Base-by-base conservation (phyloP, 2,113 vertebrate genomes). In the Zosterops borbonicus region DNA sequence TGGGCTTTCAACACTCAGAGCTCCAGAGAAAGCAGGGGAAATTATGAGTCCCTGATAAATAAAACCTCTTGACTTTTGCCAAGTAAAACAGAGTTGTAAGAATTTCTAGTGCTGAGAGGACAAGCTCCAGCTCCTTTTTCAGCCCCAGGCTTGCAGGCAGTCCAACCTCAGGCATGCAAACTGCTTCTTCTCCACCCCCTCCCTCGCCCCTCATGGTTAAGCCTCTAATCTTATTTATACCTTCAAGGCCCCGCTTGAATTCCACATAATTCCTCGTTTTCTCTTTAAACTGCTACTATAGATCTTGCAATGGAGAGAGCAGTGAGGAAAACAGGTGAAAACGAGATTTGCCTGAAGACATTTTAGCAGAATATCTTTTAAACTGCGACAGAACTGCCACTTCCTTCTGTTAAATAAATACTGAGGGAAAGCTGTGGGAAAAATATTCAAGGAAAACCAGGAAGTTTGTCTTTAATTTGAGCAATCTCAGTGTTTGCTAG, bases 191-290 rank as follows among this genome's bases (percentile, higher is more conserved):
- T 87, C 62, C 33, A 56, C 46, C 20, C 39, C 16, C 47, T 84
- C 41, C 39, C 44, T 89, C 2, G 1, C 29, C 17, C 47, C 56
- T 83, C 81, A 68, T 28, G 42, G 75, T 74, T 95, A 97, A 94
- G 39, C 79, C 71, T 80, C 84, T 92, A 85, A 95, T 94, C 87
- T 85, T 91, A 83, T 94, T 91, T 90, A 77, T 77, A 85, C 35
- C 56, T 89, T 71, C 49, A 76, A 94, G 65, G 93, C 50, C 55
- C 19, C 63, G 37, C 37, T 85, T 65, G 74, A 75, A 91, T 94
- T 69, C 88, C 87, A 85, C 24, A 28, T 14, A 71, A 86, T 69
- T 87, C 60, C 37, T 59, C 46, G 33, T 35, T 95, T 95, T 96
- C 37, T 47, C 67, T 90, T 91, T 39, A 74, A 92, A 73, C 29